Base-by-base conservation (phyloP, 2,888 invertebrate species). In the Omphaloscelis lunosa region DNA sequence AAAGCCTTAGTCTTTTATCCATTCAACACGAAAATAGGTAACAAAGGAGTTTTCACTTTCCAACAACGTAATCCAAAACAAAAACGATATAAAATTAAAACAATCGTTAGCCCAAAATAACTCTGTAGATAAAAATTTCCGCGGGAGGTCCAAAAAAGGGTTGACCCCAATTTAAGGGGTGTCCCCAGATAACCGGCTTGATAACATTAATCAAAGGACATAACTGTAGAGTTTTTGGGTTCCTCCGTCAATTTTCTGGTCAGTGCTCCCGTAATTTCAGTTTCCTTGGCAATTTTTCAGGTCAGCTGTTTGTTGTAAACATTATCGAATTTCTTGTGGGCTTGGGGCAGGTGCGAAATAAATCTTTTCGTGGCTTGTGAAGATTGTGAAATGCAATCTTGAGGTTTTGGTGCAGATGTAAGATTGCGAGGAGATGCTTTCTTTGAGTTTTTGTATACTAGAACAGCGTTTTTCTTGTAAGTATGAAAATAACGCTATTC, bases 121-220 rank as follows among this genome's bases (percentile, higher is more conserved):
- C 80, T 88, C 76, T 72, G 84, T 84, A 89, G 90, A 92, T 92
- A 92, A 92, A 92, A 92, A 91, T 86, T 87, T 90, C 88, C 79
- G 56, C 68, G 71, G 48, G 83, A 67, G 70, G 63, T 70, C 80
- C 87, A 80, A 85, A 91, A 92, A 93, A 92, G 92, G 92, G 91
- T 91, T 91, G 90, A 89, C 90, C 94, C 92, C 93, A 94, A 95
- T 95, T 94, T 93, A 92, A 91, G 89, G 93, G 92, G 91, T 84
- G 82, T 91, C 91, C 90, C 91, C 88, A 92, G 96, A 96, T 96
- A 95, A 93, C 93, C 86, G 89, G 85, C 89, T 89, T 95, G 96
- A 96, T 96, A 97, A 95, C 95, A 96, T 96, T 96, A 96, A 96
- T 97, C 96, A 95, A 93, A 86, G 92, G 91, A 92, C 91, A 93